Conservation (phyloP, 2,888 invertebrate species). For the Macaria liturata region DNA sequence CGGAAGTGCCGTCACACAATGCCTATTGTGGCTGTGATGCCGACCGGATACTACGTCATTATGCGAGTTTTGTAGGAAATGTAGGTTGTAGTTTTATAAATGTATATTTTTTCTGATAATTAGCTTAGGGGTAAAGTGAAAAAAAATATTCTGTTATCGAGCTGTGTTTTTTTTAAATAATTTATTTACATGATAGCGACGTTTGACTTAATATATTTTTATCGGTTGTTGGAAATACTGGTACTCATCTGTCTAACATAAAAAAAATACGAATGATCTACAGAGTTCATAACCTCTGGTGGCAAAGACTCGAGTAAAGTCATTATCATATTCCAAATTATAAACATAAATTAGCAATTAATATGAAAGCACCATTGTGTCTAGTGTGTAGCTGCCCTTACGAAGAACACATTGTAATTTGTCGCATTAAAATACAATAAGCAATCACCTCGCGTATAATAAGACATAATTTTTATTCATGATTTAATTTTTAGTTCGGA, state of each 20-base stretch:
- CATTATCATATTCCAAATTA: no score
- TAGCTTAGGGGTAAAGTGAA: no score
- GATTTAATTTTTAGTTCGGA: slow-evolving; percentile 20
- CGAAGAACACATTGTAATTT: slow-evolving; percentile 37
- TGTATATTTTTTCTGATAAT: background rate
- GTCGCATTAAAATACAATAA: slow-evolving; percentile 73
- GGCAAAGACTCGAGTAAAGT: no score
- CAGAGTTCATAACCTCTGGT: no score
- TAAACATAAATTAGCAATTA: background rate
- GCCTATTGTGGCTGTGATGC: slow-evolving; percentile 71
- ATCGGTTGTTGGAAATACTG: no score
- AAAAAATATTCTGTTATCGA: no score
- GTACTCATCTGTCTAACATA: no score
- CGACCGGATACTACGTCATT: slow-evolving; percentile 56
- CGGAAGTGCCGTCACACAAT: slow-evolving; percentile 73
- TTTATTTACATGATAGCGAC: no score
- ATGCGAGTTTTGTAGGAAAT: slow-evolving; percentile 20
- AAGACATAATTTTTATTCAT: slow-evolving; percentile 31
- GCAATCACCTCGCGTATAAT: slow-evolving; percentile 59
- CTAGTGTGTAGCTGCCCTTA: slow-evolving; percentile 33
- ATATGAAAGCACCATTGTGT: slow-evolving; percentile 8
- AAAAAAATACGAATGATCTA: no score
- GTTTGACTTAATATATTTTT: no score
- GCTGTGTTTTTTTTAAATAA: no score
- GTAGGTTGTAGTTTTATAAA: background rate